Percentiles rank a stretch among this genome's conserved stretches.
These are phyloP conservation scores for Drosophila pseudoananassae DNA, from an alignment of 1,140 invertebrate species.

Conservation along the genomic window DNA sequence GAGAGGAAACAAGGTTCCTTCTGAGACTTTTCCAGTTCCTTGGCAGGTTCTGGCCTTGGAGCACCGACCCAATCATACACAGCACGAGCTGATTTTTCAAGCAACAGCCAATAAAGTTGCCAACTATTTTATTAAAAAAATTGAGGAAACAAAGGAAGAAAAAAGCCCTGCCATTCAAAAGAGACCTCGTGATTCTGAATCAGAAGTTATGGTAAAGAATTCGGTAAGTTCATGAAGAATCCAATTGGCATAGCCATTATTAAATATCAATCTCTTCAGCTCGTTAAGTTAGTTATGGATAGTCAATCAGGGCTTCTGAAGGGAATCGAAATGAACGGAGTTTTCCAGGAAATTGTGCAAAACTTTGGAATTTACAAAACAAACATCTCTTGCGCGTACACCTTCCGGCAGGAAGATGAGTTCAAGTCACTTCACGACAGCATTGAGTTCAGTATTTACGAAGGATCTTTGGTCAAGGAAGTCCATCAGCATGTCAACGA, in stretches of 20 bases:
- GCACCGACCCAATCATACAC: constrained; percentile 86
- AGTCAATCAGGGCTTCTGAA: constrained; percentile 84
- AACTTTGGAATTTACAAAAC: constrained; percentile 91
- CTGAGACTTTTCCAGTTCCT: constrained; percentile 88
- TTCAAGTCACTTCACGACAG: constrained; percentile 83
- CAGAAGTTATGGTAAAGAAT: constrained; percentile 49
- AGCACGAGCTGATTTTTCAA: constrained; percentile 88
- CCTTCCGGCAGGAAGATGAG: constrained; percentile 89
- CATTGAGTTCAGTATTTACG: constrained; percentile 84
- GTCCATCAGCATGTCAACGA: constrained; percentile 90
- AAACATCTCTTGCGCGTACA: constrained; percentile 93
- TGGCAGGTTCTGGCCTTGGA: constrained; percentile 86
- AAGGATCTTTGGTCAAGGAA: constrained; percentile 92
- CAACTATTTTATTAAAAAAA: constrained; percentile 44
- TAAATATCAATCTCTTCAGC: constrained; percentile 7
- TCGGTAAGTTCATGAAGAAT: constrained; percentile 42
- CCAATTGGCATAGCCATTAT: not conserved
- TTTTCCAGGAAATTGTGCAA: constrained; percentile 85
- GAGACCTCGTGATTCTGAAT: not conserved
- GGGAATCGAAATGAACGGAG: constrained; percentile 85
- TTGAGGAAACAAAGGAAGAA: not conserved
- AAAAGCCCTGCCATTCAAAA: not conserved
- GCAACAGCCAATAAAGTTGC: constrained; percentile 81
- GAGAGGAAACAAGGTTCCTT: constrained; percentile 51
- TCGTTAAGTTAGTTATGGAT: constrained; percentile 47